Evolutionary conservation across 2,113 vertebrate genomes (phyloP).

Genomic region (Tor tambroides): DNA sequence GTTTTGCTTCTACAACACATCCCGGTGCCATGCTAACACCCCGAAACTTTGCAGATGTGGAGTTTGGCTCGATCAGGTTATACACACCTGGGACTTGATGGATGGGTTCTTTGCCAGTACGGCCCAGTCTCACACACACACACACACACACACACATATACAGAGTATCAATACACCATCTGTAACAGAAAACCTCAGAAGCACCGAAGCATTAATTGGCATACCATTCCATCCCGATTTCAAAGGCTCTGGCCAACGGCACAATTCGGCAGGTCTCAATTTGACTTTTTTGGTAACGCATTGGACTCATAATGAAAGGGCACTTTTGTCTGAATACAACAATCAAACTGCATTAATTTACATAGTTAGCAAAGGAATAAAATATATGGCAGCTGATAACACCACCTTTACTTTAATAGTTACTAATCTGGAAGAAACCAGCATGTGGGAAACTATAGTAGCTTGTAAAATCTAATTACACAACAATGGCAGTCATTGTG

Average conservation of each 20-base stretch:
- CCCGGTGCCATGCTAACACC: background rate
- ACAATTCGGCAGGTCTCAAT: slow-evolving; percentile 43
- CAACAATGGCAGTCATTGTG: slow-evolving; percentile 1
- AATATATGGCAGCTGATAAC: background rate
- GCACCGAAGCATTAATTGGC: slow-evolving; percentile 21
- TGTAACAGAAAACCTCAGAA: slow-evolving; percentile 25
- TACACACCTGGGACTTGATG: slow-evolving; percentile 38
- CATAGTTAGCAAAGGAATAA: background rate
- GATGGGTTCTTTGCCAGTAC: background rate
- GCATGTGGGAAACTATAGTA: background rate
- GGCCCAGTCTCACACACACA: slow-evolving; percentile 8
- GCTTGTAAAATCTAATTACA: slow-evolving; percentile 28
- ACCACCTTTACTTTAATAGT: background rate
- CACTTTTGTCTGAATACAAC: background rate
- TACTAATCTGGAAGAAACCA: background rate
- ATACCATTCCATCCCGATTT: slow-evolving; percentile 47
- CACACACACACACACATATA: background rate
- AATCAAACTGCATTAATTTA: background rate
- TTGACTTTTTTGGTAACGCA: background rate
- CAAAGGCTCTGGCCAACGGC: slow-evolving; percentile 26
- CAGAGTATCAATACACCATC: background rate
- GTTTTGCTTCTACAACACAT: background rate
- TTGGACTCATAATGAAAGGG: background rate
- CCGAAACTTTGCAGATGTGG: slow-evolving; percentile 10
- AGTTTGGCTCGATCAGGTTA: slow-evolving; percentile 1